Evolutionary conservation across 2,888 invertebrate genomes (phyloP).

Genomic region (Exephanes ischioxanthus): DNA sequence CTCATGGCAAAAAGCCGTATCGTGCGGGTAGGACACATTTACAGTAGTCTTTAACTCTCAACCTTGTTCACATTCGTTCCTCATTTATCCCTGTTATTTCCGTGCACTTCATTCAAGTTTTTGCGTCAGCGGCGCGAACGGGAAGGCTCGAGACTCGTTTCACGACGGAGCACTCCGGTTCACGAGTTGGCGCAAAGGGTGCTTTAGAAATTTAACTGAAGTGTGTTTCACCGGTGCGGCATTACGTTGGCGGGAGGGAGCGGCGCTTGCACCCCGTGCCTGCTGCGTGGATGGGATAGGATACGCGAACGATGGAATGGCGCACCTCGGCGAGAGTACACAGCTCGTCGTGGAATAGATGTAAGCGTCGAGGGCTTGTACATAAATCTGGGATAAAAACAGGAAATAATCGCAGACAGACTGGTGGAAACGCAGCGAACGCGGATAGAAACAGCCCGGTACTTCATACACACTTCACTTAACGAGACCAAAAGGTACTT

Average conservation of each 20-base stretch:
- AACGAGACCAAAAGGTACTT: slow-evolving; percentile 68
- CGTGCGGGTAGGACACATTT: slow-evolving; percentile 31
- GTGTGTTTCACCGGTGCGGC: slow-evolving; percentile 50
- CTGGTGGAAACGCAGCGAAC: slow-evolving; percentile 6
- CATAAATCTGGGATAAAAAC: slow-evolving; percentile 18
- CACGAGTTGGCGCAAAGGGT: slow-evolving; percentile 47
- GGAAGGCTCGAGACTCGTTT: slow-evolving; percentile 55
- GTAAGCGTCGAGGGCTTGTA: slow-evolving; percentile 31
- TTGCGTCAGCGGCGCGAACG: slow-evolving; percentile 27
- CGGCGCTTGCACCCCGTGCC: slow-evolving; percentile 14
- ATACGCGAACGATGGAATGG: slow-evolving; percentile 27
- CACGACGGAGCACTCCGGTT: slow-evolving; percentile 45
- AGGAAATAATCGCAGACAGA: neutral
- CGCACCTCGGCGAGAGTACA: slow-evolving; percentile 41
- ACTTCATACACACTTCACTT: slow-evolving; percentile 9
- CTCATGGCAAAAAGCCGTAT: slow-evolving; percentile 37
- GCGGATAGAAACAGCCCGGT: neutral
- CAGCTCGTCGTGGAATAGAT: slow-evolving; percentile 54
- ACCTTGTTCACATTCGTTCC: slow-evolving; percentile 33
- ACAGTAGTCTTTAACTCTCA: slow-evolving; percentile 44
- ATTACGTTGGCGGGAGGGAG: slow-evolving; percentile 33
- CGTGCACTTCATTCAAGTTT: slow-evolving; percentile 48
- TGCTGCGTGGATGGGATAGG: neutral
- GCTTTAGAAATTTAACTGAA: slow-evolving; percentile 63
- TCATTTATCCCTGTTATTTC: slow-evolving; percentile 44